Base-by-base conservation (phyloP, 2,113 vertebrate species). In the Reinhardtius hippoglossoides region DNA sequence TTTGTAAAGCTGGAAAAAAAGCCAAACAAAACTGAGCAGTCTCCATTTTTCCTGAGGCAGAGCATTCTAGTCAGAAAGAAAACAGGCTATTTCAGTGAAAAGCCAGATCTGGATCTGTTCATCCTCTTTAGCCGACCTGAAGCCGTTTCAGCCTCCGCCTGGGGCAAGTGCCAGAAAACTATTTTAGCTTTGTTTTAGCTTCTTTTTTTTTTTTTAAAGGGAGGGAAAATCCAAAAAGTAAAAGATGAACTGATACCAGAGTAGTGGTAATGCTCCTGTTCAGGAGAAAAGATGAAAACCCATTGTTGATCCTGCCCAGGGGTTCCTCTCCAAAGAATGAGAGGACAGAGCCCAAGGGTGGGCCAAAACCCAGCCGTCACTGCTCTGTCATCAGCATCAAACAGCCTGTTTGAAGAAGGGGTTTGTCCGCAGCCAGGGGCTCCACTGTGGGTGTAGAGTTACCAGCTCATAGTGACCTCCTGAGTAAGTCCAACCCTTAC, bases 321-420 rank as follows among this genome's bases (percentile, higher is more conserved):
- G 91, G 82, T 88, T 91, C 78, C 55, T 87, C 87, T 89, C 50
- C 78, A 78, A 85, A 62, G 89, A 91, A 88, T 92, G 72, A 89
- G 61, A 77, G 81, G 75, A 76, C 58, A 78, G 59, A 74, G 87
- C 86, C 88, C 27, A 40, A 84, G 85, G 84, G 48, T 63, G 21
- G 87, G 76, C 84, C 58, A 62, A 77, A 79, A 85, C 62, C 83
- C 88, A 83, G 87, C 82, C 87, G 58, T 91, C 88, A 91, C 89
- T 75, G 82, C 86, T 79, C 87, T 92, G 92, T 93, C 91, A 92
- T 93, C 90, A 86, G 91, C 90, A 92, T 94, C 89, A 93, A 93
- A 92, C 83, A 63, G 85, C 60, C 78, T 67, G 83, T 94, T 94
- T 94, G 91, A 94, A 91, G 92, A 90, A 86, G 80, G 80, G 81